Percentiles rank a stretch among this genome's conserved stretches.
Evolutionary conservation across 2,113 vertebrate genomes (phyloP).

Genomic region (Notothenia coriiceps): DNA sequence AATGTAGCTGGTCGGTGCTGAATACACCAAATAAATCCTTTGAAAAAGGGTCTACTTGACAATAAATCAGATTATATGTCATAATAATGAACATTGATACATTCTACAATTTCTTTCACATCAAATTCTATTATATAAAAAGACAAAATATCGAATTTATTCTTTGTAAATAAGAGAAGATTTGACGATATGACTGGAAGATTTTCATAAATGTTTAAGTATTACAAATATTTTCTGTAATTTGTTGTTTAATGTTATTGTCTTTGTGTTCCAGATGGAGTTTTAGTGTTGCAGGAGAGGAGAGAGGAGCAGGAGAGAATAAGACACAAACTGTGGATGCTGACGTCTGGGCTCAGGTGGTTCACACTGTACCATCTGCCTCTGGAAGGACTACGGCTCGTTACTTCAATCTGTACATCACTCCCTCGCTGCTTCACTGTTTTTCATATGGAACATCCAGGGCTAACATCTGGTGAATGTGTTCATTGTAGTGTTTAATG

Average conservation of each 20-base stretch:
- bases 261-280: conserved; percentile 62
- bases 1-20: no score
- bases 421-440: not conserved
- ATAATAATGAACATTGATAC: no score
- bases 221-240: no score
- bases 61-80: no score
- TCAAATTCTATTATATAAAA: no score
- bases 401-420: conserved; percentile 2
- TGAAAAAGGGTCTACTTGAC: no score
- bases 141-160: no score
- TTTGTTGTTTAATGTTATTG: not conserved
- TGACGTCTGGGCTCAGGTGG: conserved; percentile 23
- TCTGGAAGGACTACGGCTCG: conserved; percentile 13
- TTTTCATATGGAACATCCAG: not conserved
- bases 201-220: no score
- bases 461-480: conserved; percentile 12
- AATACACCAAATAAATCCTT: no score
- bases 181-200: no score
- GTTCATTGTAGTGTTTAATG: not conserved
- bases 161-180: no score
- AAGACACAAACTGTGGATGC: conserved; percentile 3
- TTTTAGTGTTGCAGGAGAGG: conserved; percentile 35
- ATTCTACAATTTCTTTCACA: no score
- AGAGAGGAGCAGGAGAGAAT: not conserved
- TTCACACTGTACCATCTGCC: not conserved